These are phyloP conservation scores for Seira musarum DNA, from an alignment of 2,888 invertebrate genomes.

Conservation along the genomic window DNA sequence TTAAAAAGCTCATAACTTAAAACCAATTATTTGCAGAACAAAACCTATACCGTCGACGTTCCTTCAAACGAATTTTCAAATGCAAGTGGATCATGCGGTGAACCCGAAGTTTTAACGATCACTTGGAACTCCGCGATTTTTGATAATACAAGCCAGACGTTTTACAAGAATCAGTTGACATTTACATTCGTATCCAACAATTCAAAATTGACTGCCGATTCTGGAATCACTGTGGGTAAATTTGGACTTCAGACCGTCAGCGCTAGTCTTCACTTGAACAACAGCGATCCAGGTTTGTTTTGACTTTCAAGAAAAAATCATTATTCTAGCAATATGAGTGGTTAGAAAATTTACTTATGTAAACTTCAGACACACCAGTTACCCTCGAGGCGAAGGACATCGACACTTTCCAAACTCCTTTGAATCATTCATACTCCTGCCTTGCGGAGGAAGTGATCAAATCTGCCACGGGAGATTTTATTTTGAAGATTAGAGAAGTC, in stretches of 20 bases:
- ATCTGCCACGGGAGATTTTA: slow-evolving; percentile 75
- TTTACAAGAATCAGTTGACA: slow-evolving; percentile 69
- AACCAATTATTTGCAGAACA: slow-evolving; percentile 39
- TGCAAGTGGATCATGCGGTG: slow-evolving; percentile 73
- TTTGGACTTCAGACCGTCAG: slow-evolving; percentile 47
- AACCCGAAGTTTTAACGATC: slow-evolving; percentile 71
- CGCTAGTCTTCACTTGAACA: slow-evolving; percentile 20
- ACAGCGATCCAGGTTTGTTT: too few species aligned
- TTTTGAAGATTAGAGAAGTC: slow-evolving; percentile 77
- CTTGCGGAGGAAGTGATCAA: slow-evolving; percentile 76
- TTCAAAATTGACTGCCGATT: slow-evolving; percentile 67
- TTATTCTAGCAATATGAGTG: too few species aligned
- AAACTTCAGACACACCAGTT: slow-evolving; percentile 66
- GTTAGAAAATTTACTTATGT: too few species aligned
- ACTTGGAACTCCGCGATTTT: slow-evolving; percentile 72
- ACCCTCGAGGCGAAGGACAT: slow-evolving; percentile 74
- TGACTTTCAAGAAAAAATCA: too few species aligned
- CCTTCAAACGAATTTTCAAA: slow-evolving; percentile 70
- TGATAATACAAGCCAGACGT: slow-evolving; percentile 69
- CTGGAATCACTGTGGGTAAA: slow-evolving; percentile 50
- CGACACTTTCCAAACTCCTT: slow-evolving; percentile 77
- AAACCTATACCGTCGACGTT: slow-evolving; percentile 45
- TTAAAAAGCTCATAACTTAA: too few species aligned
- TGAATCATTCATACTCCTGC: slow-evolving; percentile 84
- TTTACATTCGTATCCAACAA: slow-evolving; percentile 74